Evolutionary conservation across 2,797 vertebrate genomes (phyloP).

Genomic region (Ciconia nigra): DNA sequence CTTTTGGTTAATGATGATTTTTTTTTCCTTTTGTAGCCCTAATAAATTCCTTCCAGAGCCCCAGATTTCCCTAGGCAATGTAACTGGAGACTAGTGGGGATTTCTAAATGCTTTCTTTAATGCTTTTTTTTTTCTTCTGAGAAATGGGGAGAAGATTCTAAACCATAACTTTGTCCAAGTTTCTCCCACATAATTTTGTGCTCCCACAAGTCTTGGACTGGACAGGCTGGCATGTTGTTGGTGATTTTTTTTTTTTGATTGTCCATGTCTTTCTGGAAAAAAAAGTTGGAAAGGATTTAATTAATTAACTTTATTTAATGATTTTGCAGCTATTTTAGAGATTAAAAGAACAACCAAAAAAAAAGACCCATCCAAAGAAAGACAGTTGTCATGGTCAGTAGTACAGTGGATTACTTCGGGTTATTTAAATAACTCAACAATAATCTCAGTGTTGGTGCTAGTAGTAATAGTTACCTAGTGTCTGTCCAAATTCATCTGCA

Average conservation of each 20-base stretch:
- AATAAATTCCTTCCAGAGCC: not conserved
- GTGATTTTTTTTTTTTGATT: not conserved
- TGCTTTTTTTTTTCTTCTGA: not conserved
- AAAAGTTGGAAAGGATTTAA: not conserved
- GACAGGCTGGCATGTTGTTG: not conserved
- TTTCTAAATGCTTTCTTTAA: not conserved
- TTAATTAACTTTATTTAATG: not conserved
- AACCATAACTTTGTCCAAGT: not conserved
- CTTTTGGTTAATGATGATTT: not conserved
- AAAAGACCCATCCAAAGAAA: not conserved
- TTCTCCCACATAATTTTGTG: not conserved
- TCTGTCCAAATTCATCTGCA: not conserved
- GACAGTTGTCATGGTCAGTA: not conserved
- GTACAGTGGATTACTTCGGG: not conserved
- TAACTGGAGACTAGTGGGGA: not conserved
- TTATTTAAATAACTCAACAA: not conserved
- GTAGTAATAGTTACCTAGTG: not conserved
- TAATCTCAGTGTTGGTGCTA: not conserved
- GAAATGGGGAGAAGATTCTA: not conserved
- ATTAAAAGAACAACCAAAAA: not conserved
- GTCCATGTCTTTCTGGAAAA: not conserved
- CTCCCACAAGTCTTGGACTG: not conserved
- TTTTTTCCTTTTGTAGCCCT: not conserved
- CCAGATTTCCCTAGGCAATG: not conserved
- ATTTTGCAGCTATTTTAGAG: slow-evolving; percentile 5